phyloP scores from a whole-genome alignment of 2,888 invertebrate species.

The Mechanitis messenoides region DNA sequence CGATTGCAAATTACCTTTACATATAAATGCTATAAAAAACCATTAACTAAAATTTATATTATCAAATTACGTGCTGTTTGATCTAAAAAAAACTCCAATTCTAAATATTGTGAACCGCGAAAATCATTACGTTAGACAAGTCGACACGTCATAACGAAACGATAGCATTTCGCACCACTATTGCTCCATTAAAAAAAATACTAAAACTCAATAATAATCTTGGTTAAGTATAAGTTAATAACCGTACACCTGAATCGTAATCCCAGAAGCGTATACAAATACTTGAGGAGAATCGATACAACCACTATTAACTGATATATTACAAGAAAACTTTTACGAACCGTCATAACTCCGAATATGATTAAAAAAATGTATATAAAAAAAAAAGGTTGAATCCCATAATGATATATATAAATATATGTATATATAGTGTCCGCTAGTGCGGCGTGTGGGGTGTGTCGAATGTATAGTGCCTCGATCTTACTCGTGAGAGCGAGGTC shows the following conservation, averaged over 20 bases:
- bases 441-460: slow-evolving; percentile 46
- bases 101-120: slow-evolving; percentile 11
- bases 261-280: slow-evolving; percentile 1
- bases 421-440: slow-evolving; percentile 10
- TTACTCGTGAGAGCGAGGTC: slow-evolving; percentile 88
- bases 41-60: too few relatives aligned
- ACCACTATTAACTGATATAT: too few relatives aligned
- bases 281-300: too few relatives aligned
- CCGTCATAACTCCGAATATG: too few relatives aligned
- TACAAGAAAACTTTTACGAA: too few relatives aligned
- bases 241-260: slow-evolving; percentile 1
- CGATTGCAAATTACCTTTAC: slow-evolving; percentile 43
- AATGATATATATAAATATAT: slow-evolving; percentile 1
- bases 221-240: not conserved
- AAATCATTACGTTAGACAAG: slow-evolving; percentile 16
- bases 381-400: not conserved
- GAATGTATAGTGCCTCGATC: slow-evolving; percentile 68
- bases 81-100: not conserved
- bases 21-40: slow-evolving; percentile 46
- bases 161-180: slow-evolving; percentile 34
- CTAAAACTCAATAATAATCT: slow-evolving; percentile 26
- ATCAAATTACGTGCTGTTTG: too few relatives aligned
- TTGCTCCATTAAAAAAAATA: slow-evolving; percentile 18
- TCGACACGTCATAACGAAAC: slow-evolving; percentile 23
- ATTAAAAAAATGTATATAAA: too few relatives aligned